Base-by-base conservation (phyloP, 1,140 invertebrate genomes). In the Tenebrio molitor region DNA sequence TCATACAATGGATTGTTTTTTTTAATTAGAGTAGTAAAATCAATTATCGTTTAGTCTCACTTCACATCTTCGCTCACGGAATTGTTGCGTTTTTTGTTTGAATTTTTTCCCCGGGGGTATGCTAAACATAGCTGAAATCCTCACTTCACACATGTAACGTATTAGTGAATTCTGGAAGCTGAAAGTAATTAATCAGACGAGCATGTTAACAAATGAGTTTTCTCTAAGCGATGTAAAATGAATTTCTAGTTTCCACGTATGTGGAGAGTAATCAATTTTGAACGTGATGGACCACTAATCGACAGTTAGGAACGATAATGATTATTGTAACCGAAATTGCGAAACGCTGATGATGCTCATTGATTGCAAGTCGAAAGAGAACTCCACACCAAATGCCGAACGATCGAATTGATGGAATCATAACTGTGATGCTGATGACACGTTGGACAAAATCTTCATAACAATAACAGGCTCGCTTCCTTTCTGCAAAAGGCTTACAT, bases 161-260 rank as follows among this genome's bases (percentile, higher is more conserved):
- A 71, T 39, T 46, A 64, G 69, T 39, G 62, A 42, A 58, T 71
- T 64, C 34, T 36, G 58, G 69, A 63, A 36, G 17, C 69, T 53
- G 50, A 46, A 71, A 71, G 69, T 63, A 71, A 71, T 71, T 71
- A 71, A 63, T 71, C 62, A 39, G 69, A 71, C 69, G 64, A 71
- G 62, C 69, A 71, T 64, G 69, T 71, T 58, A 63, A 71, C 69
- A 58, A 58, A 71, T 71, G 69, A 71, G 62, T 71, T 44, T 71
- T 71, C 36, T 50, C 58, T 39, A 71, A 71, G 23, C 50, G 69
- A 71, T 71, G 50, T 63, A 39, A 58, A 71, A 44, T 63, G 69
- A 71, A 63, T 71, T 71, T 44, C 53, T 39, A 62, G 53, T 58
- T 42, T 63, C 36, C n/a, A 21, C 21, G 39, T 63, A 71, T 71